Evolutionary conservation across 2,797 vertebrate genomes (phyloP).

Genomic region (Gouania willdenowi): DNA sequence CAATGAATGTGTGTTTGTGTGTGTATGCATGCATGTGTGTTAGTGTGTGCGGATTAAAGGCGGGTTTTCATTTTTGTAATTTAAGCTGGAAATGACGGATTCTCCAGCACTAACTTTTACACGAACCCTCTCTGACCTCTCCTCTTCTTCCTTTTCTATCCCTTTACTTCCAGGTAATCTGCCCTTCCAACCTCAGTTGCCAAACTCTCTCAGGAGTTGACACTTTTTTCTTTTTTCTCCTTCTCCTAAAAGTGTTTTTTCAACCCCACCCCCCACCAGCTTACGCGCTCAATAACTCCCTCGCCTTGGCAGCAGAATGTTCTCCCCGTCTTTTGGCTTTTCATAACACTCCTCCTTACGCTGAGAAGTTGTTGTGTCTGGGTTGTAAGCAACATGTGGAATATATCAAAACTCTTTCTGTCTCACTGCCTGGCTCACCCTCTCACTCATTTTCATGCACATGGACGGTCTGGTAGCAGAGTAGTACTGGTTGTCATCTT

Average conservation of each 20-base stretch:
- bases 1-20: conserved; percentile 26
- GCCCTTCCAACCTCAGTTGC: conserved; percentile 9
- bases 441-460: conserved; percentile 33
- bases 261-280: conserved; percentile 7
- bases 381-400: conserved; percentile 55
- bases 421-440: conserved; percentile 17
- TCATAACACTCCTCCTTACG: conserved; percentile 34
- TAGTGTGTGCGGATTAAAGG: conserved; percentile 16
- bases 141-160: conserved; percentile 3
- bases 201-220: conserved; percentile 37
- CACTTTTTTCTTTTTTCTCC: conserved; percentile 1
- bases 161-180: conserved; percentile 13
- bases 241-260: conserved; percentile 38
- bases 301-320: conserved; percentile 46
- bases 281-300: conserved; percentile 34
- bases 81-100: conserved; percentile 52
- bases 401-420: conserved; percentile 49
- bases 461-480: conserved; percentile 27
- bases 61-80: conserved; percentile 35
- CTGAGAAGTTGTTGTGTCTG: conserved; percentile 66
- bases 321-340: conserved; percentile 39
- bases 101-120: conserved; percentile 41
- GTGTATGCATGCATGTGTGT: conserved; percentile 15
- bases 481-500: conserved; percentile 42
- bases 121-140: conserved; percentile 43